A percentile compares a stretch with the other conserved stretches of the same genome.
These are phyloP conservation scores for Actenoides hombroni DNA, from an alignment of 2,113 vertebrate genomes.

Conservation along the genomic window DNA sequence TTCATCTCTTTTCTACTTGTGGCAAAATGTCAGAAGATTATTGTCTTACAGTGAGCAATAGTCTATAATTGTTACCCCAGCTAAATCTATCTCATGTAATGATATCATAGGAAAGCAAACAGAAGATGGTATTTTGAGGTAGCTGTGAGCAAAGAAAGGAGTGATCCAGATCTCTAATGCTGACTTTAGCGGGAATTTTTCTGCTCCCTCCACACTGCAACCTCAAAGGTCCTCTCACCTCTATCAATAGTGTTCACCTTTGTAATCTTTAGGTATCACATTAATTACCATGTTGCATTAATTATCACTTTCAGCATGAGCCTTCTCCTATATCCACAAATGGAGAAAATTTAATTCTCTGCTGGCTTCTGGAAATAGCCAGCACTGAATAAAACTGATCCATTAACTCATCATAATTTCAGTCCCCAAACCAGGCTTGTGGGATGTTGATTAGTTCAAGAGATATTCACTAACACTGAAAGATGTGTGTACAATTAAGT, in stretches of 20 bases:
- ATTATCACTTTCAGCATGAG: neutral
- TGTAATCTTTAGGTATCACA: neutral
- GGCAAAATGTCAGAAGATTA: constrained; percentile 5
- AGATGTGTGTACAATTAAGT: neutral
- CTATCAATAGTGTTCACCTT: neutral
- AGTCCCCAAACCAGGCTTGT: neutral
- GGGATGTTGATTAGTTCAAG: neutral
- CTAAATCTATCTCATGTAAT: neutral
- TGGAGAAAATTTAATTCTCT: neutral
- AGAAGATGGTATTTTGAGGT: neutral
- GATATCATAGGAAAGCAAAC: neutral
- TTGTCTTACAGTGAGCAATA: neutral
- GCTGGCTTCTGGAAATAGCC: neutral
- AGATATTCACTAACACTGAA: neutral
- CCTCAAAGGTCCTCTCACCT: neutral
- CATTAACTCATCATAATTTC: neutral
- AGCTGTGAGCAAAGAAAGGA: neutral
- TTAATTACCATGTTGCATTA: neutral
- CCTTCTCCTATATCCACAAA: neutral
- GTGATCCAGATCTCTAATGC: neutral
- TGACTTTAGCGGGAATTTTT: neutral
- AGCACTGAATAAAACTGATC: neutral
- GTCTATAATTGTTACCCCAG: neutral
- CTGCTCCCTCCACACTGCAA: neutral
- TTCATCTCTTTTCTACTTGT: neutral